A percentile compares a stretch with the other conserved stretches of the same genome.
Conservation (phyloP, 2,797 vertebrate genomes). For the Sebastes nivosus region DNA sequence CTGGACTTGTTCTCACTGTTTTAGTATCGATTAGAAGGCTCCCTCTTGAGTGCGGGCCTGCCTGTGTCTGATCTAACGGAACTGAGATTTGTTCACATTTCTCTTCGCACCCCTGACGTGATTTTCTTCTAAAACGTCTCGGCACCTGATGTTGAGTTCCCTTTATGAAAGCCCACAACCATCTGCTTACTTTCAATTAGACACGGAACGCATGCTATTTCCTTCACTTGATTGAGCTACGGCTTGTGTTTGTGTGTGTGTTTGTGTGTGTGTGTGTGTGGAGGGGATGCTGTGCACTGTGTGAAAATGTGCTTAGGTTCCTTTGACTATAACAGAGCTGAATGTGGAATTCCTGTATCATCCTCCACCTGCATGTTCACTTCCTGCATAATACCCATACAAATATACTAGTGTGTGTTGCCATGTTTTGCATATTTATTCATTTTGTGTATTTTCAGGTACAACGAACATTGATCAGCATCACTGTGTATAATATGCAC, state of each 20-base stretch:
- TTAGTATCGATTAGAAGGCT: slow-evolving; percentile 66
- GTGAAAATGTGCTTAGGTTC: slow-evolving; percentile 15
- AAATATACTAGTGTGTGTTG: background rate
- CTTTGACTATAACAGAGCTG: background rate
- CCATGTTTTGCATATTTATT: slow-evolving; percentile 4
- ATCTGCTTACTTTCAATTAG: slow-evolving; percentile 68
- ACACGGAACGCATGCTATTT: slow-evolving; percentile 45
- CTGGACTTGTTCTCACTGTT: slow-evolving; percentile 69
- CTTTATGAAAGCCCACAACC: slow-evolving; percentile 45
- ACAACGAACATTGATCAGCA: background rate
- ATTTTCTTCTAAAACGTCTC: slow-evolving; percentile 47
- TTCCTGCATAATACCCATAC: background rate
- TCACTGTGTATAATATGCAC: background rate
- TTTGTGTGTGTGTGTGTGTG: slow-evolving; percentile 8
- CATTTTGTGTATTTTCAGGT: background rate
- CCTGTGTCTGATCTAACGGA: slow-evolving; percentile 68
- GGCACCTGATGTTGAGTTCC: slow-evolving; percentile 59
- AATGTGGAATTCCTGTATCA: background rate
- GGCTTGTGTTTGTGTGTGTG: background rate
- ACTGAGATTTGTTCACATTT: slow-evolving; percentile 74
- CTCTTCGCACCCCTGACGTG: slow-evolving; percentile 25
- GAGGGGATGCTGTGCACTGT: background rate
- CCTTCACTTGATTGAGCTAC: slow-evolving; percentile 34
- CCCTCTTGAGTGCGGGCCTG: slow-evolving; percentile 50
- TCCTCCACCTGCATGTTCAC: background rate